A percentile compares a stretch with the other conserved stretches of the same genome.
Evolutionary conservation across 2,888 invertebrate species (phyloP).

Genomic region (Schrankia costaestrigalis): DNA sequence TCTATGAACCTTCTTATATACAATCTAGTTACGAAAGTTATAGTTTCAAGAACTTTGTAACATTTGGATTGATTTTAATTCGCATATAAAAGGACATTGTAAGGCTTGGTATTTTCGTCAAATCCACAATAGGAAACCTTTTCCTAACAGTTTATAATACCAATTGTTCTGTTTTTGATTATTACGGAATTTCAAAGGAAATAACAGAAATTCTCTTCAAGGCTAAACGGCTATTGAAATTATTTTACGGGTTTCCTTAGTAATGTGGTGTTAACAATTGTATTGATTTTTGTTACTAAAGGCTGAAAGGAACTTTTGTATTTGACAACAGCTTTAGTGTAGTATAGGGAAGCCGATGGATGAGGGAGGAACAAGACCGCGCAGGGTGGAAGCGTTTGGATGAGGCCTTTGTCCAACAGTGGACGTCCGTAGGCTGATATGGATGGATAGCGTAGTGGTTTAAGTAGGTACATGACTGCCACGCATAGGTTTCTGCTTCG

Average conservation of each 20-base stretch:
- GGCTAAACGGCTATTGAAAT: constrained; percentile 21
- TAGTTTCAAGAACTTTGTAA: neutral
- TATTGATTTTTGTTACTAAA: too few species aligned
- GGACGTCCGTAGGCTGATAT: too few species aligned
- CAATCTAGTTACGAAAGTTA: neutral
- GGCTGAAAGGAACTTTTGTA: too few species aligned
- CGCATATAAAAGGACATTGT: constrained; percentile 28
- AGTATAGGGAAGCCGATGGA: too few species aligned
- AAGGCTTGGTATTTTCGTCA: constrained; percentile 32
- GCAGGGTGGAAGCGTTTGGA: too few species aligned
- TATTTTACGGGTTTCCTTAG: constrained; percentile 12
- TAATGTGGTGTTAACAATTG: neutral
- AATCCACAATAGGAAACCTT: constrained; percentile 47
- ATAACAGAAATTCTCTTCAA: constrained; percentile 23
- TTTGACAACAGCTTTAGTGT: too few species aligned
- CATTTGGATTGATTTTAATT: constrained; percentile 3
- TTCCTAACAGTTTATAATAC: constrained; percentile 38
- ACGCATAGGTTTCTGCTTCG: too few species aligned
- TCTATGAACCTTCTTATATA: too few species aligned
- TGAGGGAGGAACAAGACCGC: too few species aligned
- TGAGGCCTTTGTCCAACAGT: too few species aligned
- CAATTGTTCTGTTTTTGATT: constrained; percentile 43
- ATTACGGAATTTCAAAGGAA: constrained; percentile 40
- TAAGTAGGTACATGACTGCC: too few species aligned
- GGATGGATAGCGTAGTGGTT: too few species aligned